phyloP scores from a whole-genome alignment of 1,140 invertebrate species.

The Tachypleus tridentatus region DNA sequence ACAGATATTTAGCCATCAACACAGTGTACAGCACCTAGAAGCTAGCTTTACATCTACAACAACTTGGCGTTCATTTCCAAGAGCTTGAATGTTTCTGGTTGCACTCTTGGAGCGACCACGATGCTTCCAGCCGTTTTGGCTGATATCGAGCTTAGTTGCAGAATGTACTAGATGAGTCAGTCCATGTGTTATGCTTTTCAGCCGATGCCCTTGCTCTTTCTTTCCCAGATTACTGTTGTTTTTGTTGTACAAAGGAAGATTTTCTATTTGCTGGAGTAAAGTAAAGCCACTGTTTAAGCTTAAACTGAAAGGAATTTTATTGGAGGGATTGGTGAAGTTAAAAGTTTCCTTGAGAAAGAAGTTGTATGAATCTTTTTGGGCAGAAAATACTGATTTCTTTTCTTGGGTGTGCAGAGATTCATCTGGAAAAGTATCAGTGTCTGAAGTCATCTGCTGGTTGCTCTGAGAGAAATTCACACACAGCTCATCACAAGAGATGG shows the following conservation, averaged over 20 bases:
- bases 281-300: slow-evolving; percentile 18
- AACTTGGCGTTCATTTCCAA: background rate
- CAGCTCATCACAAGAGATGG: slow-evolving; percentile 19
- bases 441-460: too few species aligned
- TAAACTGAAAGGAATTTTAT: slow-evolving; percentile 14
- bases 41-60: slow-evolving; percentile 21
- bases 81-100: too few species aligned
- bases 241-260: background rate
- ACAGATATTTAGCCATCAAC: slow-evolving; percentile 8
- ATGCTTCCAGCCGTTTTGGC: slow-evolving; percentile 22
- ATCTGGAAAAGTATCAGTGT: background rate
- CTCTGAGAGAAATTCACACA: too few species aligned
- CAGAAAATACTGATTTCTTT: too few species aligned
- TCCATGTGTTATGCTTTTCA: too few species aligned
- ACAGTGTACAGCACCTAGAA: slow-evolving; percentile 21
- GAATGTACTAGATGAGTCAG: background rate
- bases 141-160: slow-evolving; percentile 11
- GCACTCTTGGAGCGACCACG: background rate
- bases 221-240: slow-evolving; percentile 3
- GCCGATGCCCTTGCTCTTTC: background rate
- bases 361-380: background rate
- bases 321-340: background rate
- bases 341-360: background rate
- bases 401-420: background rate
- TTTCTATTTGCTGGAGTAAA: slow-evolving; percentile 10